These are phyloP conservation scores for Lethrus apterus DNA, from an alignment of 1,140 invertebrate species.

Conservation along the genomic window DNA sequence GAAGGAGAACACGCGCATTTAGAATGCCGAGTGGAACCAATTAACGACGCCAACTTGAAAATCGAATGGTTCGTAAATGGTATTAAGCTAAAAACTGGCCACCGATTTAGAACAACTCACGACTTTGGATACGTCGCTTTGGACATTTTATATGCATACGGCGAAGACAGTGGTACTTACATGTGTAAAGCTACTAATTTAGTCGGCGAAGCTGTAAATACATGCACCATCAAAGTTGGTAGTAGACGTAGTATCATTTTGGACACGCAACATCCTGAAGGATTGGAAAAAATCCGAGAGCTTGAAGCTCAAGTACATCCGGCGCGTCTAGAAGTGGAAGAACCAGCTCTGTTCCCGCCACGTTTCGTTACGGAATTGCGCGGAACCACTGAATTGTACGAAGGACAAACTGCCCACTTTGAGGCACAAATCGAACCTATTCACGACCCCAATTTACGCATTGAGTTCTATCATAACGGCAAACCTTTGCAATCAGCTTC, in stretches of 20 bases:
- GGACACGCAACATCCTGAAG: slow-evolving; percentile 89
- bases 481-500: slow-evolving; percentile 79
- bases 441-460: slow-evolving; percentile 81
- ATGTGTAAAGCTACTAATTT: slow-evolving; percentile 90
- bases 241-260: slow-evolving; percentile 75
- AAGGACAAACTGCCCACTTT: slow-evolving; percentile 83
- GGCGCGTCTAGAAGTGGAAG: slow-evolving; percentile 70
- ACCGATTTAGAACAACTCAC: slow-evolving; percentile 83
- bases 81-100: slow-evolving; percentile 68
- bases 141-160: slow-evolving; percentile 87
- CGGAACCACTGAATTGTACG: slow-evolving; percentile 75
- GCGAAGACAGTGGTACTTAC: slow-evolving; percentile 91
- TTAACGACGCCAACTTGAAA: slow-evolving; percentile 89
- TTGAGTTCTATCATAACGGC: slow-evolving; percentile 88
- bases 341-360: slow-evolving; percentile 68
- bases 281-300: slow-evolving; percentile 83
- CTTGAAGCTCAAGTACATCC: slow-evolving; percentile 76
- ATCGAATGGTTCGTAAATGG: slow-evolving; percentile 96
- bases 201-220: slow-evolving; percentile 87
- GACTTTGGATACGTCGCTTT: slow-evolving; percentile 95
- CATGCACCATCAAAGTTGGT: slow-evolving; percentile 76
- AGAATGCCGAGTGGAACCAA: slow-evolving; percentile 90
- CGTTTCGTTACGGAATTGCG: slow-evolving; percentile 73
- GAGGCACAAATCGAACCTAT: slow-evolving; percentile 87
- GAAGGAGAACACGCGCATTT: slow-evolving; percentile 91